phyloP scores from a whole-genome alignment of 35 echinoderm and acorn worm species.

The Nesometra sesokonis region DNA sequence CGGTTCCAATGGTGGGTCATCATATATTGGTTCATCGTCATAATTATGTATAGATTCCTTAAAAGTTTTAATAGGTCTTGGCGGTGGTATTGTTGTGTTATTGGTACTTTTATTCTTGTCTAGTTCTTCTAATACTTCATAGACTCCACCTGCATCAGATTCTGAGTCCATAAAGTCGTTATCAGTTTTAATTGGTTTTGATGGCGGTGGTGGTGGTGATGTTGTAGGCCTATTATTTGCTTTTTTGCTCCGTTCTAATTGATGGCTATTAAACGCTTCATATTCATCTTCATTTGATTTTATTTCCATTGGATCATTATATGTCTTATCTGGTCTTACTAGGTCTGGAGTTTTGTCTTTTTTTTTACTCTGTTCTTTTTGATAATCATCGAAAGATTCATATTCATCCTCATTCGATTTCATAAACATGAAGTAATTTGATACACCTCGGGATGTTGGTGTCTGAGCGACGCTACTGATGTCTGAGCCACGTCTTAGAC shows the following conservation, averaged over 20 bases:
- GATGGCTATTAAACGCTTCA: background rate
- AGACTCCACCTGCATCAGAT: too few relatives aligned
- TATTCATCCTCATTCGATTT: background rate
- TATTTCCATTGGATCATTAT: background rate
- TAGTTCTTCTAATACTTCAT: too few relatives aligned
- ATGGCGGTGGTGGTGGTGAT: background rate
- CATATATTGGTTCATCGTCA: background rate
- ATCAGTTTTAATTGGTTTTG: too few relatives aligned
- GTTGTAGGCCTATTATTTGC: background rate
- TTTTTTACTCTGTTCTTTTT: background rate
- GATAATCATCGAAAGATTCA: background rate
- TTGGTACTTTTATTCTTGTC: too few relatives aligned
- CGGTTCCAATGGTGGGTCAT: background rate
- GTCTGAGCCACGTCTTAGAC: background rate
- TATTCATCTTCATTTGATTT: background rate
- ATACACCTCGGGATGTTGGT: background rate
- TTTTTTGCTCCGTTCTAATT: background rate
- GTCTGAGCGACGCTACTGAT: background rate
- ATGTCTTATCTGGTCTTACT: too few relatives aligned
- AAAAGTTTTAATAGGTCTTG: too few relatives aligned
- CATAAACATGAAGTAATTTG: background rate
- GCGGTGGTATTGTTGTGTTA: too few relatives aligned
- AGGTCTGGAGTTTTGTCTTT: background rate
- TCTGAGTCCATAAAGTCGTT: too few relatives aligned
- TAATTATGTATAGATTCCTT: too few relatives aligned